These are phyloP conservation scores for Prunella fulvescens DNA, from an alignment of 2,113 vertebrate species.

Conservation along the genomic window DNA sequence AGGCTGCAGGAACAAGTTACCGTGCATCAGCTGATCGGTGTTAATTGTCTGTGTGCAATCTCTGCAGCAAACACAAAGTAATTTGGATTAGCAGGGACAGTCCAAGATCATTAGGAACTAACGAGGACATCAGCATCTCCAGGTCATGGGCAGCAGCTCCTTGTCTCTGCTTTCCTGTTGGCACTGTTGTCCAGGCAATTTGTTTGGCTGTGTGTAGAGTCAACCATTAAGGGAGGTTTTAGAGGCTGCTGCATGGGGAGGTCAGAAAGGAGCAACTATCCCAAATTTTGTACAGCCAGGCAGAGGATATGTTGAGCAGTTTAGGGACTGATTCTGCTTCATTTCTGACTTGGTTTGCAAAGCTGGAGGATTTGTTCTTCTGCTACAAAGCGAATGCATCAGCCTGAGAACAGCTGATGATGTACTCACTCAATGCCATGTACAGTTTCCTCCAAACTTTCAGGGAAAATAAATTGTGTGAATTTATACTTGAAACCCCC, in stretches of 20 bases:
- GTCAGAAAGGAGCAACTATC: background rate
- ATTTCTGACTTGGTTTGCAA: background rate
- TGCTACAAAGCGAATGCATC: accelerated
- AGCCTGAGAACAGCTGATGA: background rate
- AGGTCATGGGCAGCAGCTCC: constrained; percentile 24
- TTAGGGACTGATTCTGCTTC: background rate
- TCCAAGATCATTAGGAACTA: constrained; percentile 43
- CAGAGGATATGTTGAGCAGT: background rate
- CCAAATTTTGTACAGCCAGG: background rate
- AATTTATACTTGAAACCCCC: background rate
- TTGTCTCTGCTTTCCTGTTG: background rate
- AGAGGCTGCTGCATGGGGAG: background rate
- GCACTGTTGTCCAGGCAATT: background rate
- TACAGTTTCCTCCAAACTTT: background rate
- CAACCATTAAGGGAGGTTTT: background rate
- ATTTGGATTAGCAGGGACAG: constrained; percentile 36
- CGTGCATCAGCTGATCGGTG: background rate
- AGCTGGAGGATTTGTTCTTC: background rate
- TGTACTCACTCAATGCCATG: background rate
- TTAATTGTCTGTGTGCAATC: constrained; percentile 51
- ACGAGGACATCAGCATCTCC: constrained; percentile 30
- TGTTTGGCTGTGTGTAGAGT: background rate
- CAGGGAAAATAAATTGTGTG: background rate
- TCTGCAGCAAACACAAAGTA: constrained; percentile 40
- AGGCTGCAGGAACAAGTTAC: background rate